Conservation (phyloP, 2,113 vertebrate species). For the Pseudorhombus dupliciocellatus region DNA sequence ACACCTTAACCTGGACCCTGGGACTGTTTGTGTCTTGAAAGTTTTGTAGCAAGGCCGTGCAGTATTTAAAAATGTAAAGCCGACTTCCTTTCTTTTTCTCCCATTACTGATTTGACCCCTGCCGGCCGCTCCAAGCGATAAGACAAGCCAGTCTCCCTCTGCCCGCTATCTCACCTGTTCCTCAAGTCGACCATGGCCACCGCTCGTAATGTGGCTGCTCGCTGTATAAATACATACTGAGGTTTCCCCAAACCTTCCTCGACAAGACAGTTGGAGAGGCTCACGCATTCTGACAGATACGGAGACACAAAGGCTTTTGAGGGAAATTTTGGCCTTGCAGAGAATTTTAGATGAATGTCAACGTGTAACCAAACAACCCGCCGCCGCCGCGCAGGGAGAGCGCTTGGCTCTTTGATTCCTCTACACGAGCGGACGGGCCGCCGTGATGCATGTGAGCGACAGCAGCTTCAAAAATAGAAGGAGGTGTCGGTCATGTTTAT, state of each 20-base stretch:
- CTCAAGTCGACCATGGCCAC: conserved; percentile 51
- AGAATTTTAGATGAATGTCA: conserved; percentile 63
- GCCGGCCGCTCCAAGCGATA: conserved; percentile 35
- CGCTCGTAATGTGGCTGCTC: conserved; percentile 56
- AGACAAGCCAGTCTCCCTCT: conserved; percentile 41
- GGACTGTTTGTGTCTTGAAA: neutral
- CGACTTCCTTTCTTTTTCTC: conserved; percentile 6
- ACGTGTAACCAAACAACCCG: conserved; percentile 33
- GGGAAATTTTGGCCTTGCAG: conserved; percentile 61
- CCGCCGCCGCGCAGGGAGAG: conserved; percentile 20
- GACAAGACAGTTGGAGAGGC: conserved; percentile 35
- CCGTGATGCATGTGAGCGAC: conserved; percentile 17
- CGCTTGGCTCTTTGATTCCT: conserved; percentile 52
- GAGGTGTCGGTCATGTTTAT: neutral
- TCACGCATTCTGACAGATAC: conserved; percentile 58
- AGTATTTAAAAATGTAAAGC: neutral
- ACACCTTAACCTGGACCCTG: neutral
- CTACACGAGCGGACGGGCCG: conserved; percentile 16
- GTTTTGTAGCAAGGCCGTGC: neutral
- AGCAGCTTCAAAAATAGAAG: conserved; percentile 3
- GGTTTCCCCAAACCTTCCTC: conserved; percentile 47
- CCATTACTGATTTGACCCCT: conserved; percentile 45
- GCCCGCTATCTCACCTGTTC: conserved; percentile 48
- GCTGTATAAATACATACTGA: conserved; percentile 71
- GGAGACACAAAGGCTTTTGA: conserved; percentile 55